phyloP scores from a whole-genome alignment of 2,888 invertebrate genomes.

The Nomada fabriciana region DNA sequence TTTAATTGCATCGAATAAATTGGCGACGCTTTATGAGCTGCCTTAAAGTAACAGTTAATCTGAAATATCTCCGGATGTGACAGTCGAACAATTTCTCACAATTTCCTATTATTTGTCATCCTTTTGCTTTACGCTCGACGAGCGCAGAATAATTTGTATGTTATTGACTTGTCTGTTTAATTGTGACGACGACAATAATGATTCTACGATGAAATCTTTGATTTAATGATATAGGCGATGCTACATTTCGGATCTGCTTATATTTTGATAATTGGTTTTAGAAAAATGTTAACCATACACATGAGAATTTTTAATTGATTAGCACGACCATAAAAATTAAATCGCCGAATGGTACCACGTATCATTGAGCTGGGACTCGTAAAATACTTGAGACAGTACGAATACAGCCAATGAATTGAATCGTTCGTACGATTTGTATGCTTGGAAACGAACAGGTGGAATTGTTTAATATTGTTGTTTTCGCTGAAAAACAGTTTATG shows the following conservation, averaged over 20 bases:
- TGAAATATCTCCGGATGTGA: slow-evolving; percentile 30
- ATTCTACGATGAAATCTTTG: neutral
- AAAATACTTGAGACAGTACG: no score
- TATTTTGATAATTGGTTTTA: no score
- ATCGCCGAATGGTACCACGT: no score
- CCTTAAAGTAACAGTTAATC: slow-evolving; percentile 50
- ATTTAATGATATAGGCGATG: no score
- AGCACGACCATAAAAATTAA: no score
- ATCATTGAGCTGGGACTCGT: no score
- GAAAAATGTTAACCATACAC: no score
- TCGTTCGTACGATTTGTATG: no score
- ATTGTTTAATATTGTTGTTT: neutral
- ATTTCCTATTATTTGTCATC: neutral
- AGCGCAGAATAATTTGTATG: neutral
- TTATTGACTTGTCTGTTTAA: neutral
- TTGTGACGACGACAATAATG: neutral
- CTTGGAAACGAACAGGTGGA: no score
- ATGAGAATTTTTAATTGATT: no score
- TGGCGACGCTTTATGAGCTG: slow-evolving; percentile 39
- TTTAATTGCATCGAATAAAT: slow-evolving; percentile 55
- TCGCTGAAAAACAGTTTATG: neutral
- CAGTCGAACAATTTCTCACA: neutral
- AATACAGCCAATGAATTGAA: no score
- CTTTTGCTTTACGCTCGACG: neutral
- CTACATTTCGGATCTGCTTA: no score